Evolutionary conservation across 2,113 vertebrate genomes (phyloP).

Genomic region (Dinomys branickii): DNA sequence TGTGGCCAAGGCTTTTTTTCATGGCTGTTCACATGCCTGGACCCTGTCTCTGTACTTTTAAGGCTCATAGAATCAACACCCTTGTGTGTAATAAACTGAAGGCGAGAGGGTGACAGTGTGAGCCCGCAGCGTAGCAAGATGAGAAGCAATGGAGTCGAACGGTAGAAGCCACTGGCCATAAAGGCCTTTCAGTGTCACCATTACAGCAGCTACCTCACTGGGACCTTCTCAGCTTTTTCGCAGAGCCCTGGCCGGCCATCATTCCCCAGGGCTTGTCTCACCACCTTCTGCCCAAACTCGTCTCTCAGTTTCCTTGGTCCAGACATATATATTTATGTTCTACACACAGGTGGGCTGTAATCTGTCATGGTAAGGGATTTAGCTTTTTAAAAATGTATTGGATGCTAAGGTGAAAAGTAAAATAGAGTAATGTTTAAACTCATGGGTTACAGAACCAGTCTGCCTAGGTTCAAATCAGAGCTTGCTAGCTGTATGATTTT

Average conservation of each 20-base stretch:
- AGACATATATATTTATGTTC: not conserved
- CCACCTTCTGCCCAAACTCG: not conserved
- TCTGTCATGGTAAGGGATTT: not conserved
- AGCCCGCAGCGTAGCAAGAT: not conserved
- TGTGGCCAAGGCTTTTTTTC: not conserved
- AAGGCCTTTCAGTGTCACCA: not conserved
- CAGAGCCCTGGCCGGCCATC: not conserved
- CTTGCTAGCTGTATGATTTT: not conserved
- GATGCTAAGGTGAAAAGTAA: not conserved
- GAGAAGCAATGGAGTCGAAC: not conserved
- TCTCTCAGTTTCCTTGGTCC: not conserved
- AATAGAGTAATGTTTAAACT: not conserved
- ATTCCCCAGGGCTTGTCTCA: not conserved
- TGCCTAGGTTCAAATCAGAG: not conserved
- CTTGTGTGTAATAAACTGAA: not conserved
- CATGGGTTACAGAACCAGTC: not conserved
- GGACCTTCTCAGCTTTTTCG: not conserved
- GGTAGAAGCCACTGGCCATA: not conserved
- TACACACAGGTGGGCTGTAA: not conserved
- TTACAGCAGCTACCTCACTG: not conserved
- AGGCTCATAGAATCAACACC: not conserved
- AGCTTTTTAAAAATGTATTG: not conserved
- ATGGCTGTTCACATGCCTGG: not conserved
- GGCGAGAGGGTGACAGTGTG: not conserved
- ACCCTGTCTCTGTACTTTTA: too few species aligned